These are phyloP conservation scores for Charina bottae DNA, from an alignment of 2,113 vertebrate species.

Conservation along the genomic window DNA sequence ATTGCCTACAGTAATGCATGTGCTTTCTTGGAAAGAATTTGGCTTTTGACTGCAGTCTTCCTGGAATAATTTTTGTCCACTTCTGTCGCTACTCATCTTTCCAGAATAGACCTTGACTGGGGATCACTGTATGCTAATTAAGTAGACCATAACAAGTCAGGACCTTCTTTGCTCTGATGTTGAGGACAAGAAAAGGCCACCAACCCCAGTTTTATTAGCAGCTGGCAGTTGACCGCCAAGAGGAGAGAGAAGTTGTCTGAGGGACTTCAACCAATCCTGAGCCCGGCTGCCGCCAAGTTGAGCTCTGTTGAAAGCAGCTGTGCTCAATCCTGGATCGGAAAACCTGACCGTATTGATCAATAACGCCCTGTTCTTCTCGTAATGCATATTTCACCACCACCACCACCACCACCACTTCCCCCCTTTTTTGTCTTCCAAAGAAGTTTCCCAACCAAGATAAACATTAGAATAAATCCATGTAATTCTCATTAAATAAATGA, in stretches of 20 bases:
- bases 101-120: slow-evolving; percentile 5
- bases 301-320: too few relatives aligned
- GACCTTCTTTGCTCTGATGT: slow-evolving; percentile 31
- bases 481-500: background rate
- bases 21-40: background rate
- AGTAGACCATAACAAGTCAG: slow-evolving; percentile 41
- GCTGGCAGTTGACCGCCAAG: too few relatives aligned
- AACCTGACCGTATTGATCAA: too few relatives aligned
- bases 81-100: background rate
- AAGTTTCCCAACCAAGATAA: background rate
- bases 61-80: background rate
- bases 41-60: background rate
- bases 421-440: background rate
- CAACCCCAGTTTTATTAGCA: background rate
- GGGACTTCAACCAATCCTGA: too few relatives aligned
- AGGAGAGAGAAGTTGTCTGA: too few relatives aligned
- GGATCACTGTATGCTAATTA: slow-evolving; percentile 39
- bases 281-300: too few relatives aligned
- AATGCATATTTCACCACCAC: background rate
- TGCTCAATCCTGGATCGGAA: too few relatives aligned
- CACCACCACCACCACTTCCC: background rate
- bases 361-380: too few relatives aligned
- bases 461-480: background rate
- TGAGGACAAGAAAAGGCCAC: background rate
- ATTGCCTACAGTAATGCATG: too few relatives aligned